A percentile compares a stretch with the other conserved stretches of the same genome.
Conservation (phyloP, 1,140 invertebrate species). For the Plodia interpunctella region DNA sequence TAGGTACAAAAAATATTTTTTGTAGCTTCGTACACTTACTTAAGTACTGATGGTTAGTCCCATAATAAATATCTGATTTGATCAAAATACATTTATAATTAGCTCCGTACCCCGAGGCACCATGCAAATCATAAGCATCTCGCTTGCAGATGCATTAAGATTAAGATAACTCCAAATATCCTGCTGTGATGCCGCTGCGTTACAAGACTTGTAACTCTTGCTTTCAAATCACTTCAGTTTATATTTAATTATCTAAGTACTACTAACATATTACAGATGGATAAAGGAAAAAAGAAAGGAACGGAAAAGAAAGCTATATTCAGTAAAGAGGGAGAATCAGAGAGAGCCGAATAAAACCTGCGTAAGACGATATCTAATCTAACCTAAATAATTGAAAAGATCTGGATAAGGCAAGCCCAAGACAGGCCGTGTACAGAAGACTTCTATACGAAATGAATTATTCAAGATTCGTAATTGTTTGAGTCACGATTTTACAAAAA, state of each 20-base stretch:
- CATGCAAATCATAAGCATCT: neutral
- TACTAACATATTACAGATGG: too few relatives aligned
- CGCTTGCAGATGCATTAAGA: neutral
- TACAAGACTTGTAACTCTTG: neutral
- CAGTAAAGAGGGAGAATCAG: too few relatives aligned
- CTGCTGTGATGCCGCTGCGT: neutral
- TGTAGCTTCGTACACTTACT: too few relatives aligned
- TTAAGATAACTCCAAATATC: neutral
- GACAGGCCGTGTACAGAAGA: neutral
- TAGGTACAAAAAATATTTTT: too few relatives aligned
- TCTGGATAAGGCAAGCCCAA: too few relatives aligned
- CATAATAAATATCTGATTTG: neutral
- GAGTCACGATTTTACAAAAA: slow-evolving; percentile 1
- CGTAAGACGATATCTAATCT: too few relatives aligned
- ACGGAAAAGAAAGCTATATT: too few relatives aligned
- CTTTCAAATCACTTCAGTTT: neutral
- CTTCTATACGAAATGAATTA: slow-evolving; percentile 1
- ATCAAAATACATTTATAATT: slow-evolving; percentile 3
- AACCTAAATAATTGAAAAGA: too few relatives aligned
- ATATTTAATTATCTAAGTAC: too few relatives aligned
- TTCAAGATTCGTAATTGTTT: slow-evolving; percentile 1
- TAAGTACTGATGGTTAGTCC: too few relatives aligned
- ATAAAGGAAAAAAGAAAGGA: too few relatives aligned
- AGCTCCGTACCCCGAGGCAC: neutral
- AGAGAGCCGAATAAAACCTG: too few relatives aligned